Base-by-base conservation (phyloP, 2,888 invertebrate species). In the Branchinecta sandiegonensis region DNA sequence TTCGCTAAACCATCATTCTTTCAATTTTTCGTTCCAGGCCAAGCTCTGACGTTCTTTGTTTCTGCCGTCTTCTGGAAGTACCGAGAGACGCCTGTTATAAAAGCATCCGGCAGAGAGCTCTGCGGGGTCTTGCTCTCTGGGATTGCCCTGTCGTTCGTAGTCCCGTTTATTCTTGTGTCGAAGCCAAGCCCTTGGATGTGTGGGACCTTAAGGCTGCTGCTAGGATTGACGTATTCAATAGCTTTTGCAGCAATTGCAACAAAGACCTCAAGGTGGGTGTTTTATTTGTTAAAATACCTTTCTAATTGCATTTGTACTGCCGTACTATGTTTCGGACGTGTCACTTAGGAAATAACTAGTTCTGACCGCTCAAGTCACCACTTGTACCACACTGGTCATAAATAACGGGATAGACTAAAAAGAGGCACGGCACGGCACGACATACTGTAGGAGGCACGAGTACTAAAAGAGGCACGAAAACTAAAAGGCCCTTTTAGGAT, bases 201-300 rank as follows among this genome's bases (percentile, higher is more conserved):
- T 72, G 80, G 80, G 2, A 70, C 80, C 13, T 80, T 80, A 3
- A 76, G 83, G 68, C 80, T 82, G 73, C 79, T 81, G 50, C 76
- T 82, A 11, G 83, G 83, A 1, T 76, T 82, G 69, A 81, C 80
- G 72, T 82, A 81, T 73, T 80, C 82, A 0, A 72, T 82, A 2
- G 81, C 81, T 72, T 83, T 83, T 73, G 79, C 82, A 0, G 80
- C 82, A 11, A 78, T 83, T 23, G 79, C 82, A 12, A 81, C 82
- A 10, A 83, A 83, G 74, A 82, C 81, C 47, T 82, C 81, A 72
- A 69, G 69, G 69, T 69, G 46, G 14, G 23, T 9, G 9, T 56
- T 56, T 56, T 37, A 37, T 37, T 37, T 37, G 37, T 37, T 4
- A 0, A 37, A 6, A 37, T 37, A 37, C 37, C 6, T 37, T 37